Evolutionary conservation across 2,888 invertebrate species (phyloP).

Genomic region (Limnephilus rhombicus): DNA sequence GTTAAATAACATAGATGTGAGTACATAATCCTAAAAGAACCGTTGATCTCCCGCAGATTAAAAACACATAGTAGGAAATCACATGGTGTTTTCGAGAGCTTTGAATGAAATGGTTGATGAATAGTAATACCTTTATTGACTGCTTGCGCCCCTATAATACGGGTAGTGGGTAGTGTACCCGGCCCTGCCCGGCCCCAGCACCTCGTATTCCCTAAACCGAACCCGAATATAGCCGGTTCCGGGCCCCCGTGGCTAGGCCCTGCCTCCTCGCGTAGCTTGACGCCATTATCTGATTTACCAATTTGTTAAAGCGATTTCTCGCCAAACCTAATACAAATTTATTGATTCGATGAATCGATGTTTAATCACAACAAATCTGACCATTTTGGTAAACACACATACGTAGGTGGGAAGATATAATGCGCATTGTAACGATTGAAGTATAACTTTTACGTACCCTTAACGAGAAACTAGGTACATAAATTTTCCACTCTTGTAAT

Average conservation of each 20-base stretch:
- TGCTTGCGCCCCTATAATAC: constrained; percentile 7
- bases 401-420: not conserved
- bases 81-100: constrained; percentile 4
- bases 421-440: not conserved
- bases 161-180: constrained; percentile 5
- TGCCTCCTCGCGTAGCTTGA: constrained; percentile 27
- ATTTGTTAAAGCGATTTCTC: constrained; percentile 60
- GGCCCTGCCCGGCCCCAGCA: constrained; percentile 5
- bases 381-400: not conserved
- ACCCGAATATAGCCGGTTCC: not conserved
- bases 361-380: constrained; percentile 29
- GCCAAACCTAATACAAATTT: constrained; percentile 43
- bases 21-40: constrained; percentile 39
- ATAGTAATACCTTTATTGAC: constrained; percentile 31
- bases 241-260: constrained; percentile 30
- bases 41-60: constrained; percentile 49
- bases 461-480: not conserved
- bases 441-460: not conserved
- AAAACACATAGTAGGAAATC: constrained; percentile 39
- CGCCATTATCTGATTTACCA: constrained; percentile 61
- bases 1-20: not conserved
- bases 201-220: not conserved
- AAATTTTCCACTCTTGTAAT: not conserved
- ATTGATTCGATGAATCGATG: constrained; percentile 48
- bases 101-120: constrained; percentile 41